Conservation (phyloP, 2,113 vertebrate genomes). For the Colaptes auratus region DNA sequence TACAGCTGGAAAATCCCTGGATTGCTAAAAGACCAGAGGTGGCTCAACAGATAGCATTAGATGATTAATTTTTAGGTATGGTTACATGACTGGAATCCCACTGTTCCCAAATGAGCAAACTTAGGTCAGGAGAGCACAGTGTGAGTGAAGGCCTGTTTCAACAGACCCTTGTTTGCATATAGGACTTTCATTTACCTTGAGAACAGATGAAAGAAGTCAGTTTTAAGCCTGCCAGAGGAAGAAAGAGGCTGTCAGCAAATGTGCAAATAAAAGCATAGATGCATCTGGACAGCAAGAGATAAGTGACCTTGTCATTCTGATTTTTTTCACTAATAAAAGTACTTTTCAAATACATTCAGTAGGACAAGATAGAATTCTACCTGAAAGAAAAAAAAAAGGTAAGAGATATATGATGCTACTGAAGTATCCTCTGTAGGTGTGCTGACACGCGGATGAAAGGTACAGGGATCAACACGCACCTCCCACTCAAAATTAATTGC, state of each 20-base stretch:
- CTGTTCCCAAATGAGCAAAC: not conserved
- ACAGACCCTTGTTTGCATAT: not conserved
- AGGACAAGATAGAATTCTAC: not conserved
- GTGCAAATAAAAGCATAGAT: not conserved
- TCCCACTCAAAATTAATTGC: rapidly evolving
- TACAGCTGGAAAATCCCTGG: not conserved
- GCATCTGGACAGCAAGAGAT: not conserved
- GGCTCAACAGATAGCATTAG: not conserved
- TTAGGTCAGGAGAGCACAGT: not conserved
- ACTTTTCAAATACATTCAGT: not conserved
- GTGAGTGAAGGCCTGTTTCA: constrained; percentile 1
- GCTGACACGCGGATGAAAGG: not conserved
- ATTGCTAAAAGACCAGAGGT: not conserved
- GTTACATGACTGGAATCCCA: not conserved
- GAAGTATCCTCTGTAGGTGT: not conserved
- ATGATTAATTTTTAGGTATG: not conserved
- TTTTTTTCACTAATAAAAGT: not conserved
- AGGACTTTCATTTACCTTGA: constrained; percentile 14
- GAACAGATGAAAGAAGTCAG: not conserved
- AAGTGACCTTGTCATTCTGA: not conserved
- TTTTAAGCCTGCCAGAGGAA: constrained; percentile 12
- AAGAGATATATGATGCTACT: not conserved
- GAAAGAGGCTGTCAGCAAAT: constrained; percentile 1
- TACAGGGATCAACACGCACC: rapidly evolving
- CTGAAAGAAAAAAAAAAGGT: not conserved